Base-by-base conservation (phyloP, 2,113 vertebrate species). In the rabbit (Oryctolagus cuniculus) region DNA sequence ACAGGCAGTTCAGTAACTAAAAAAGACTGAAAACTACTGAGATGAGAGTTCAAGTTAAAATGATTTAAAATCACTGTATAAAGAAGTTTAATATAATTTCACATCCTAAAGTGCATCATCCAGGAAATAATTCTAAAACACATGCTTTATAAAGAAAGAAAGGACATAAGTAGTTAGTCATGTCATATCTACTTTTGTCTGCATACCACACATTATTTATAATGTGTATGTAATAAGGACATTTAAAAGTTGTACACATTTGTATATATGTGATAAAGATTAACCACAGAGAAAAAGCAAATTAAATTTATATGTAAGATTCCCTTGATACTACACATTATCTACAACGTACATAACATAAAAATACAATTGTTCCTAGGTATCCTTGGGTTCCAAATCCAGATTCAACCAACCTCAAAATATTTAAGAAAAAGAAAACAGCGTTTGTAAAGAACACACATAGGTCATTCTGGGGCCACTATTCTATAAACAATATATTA, bases 11-110 rank as follows among this genome's bases (percentile, higher is more conserved):
- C 87, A 64, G 36, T 92, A 74, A 63, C 74, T 84, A 49, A 89
- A 94, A 90, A 89, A 73, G 70, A 93, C 9, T 79, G 73, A 92
- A 94, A 4, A 85, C 21, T 58, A 89, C 0, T 89, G 73, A 92
- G 67, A 87, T 31, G 44, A 91, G 92, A 94, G 91, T 96, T 94
- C 72, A 96, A 94, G 44, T 63, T 92, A 91, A 95, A 95, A 90
- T 70, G n/a, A 81, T 79, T 67, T 64, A 55, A 86, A 94, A 90
- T 89, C 53, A 95, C 29, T 70, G 86, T 63, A 61, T 72, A 89
- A 61, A 86, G 66, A 74, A 80, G 36, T 63, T 80, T 89, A 94
- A 78, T 66, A 66, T 64, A 78, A 94, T 91, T 96, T 88, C 17
- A 4, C 15, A 86, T 73, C 87, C 27, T 95, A 94, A 92, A 93